A percentile compares a stretch with the other conserved stretches of the same genome.
Conservation (phyloP, 2,888 invertebrate genomes). For the Caenorhabditis sp. region DNA sequence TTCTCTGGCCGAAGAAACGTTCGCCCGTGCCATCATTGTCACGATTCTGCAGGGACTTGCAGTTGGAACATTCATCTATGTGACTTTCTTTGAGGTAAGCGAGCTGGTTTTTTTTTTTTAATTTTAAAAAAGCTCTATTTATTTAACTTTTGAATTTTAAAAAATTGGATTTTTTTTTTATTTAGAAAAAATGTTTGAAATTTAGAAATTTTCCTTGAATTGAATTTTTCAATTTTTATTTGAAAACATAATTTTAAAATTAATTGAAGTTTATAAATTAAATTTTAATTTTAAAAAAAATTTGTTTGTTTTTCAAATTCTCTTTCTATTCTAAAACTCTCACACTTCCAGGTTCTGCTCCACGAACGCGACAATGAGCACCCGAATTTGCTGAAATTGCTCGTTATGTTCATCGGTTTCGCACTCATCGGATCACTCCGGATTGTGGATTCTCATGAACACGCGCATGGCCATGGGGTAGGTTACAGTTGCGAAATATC, state of each 20-base stretch:
- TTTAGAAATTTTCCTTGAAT: too few species aligned
- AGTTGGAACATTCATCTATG: conserved; percentile 93
- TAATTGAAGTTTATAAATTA: too few species aligned
- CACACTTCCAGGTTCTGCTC: conserved; percentile 84
- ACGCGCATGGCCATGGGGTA: conserved; percentile 32
- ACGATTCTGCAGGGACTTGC: conserved; percentile 89
- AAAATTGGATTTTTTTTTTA: conserved; percentile 7
- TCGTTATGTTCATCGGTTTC: conserved; percentile 81
- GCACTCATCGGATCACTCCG: conserved; percentile 78
- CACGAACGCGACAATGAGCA: conserved; percentile 83
- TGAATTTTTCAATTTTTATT: too few species aligned
- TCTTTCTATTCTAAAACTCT: too few species aligned
- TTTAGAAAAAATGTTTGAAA: too few species aligned
- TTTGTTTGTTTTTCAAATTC: neutral
- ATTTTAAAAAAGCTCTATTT: neutral
- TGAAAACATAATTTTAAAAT: too few species aligned
- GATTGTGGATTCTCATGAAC: conserved; percentile 63
- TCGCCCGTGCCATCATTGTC: conserved; percentile 69
- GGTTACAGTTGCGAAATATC: too few species aligned
- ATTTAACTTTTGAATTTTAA: neutral
- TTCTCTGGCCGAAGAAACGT: conserved; percentile 59
- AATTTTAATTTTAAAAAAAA: too few species aligned
- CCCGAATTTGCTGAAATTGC: conserved; percentile 80
- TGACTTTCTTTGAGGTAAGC: conserved; percentile 96
- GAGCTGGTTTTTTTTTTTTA: conserved; percentile 84